Evolutionary conservation across 2,888 invertebrate species (phyloP).

Genomic region (Agrotis puta): DNA sequence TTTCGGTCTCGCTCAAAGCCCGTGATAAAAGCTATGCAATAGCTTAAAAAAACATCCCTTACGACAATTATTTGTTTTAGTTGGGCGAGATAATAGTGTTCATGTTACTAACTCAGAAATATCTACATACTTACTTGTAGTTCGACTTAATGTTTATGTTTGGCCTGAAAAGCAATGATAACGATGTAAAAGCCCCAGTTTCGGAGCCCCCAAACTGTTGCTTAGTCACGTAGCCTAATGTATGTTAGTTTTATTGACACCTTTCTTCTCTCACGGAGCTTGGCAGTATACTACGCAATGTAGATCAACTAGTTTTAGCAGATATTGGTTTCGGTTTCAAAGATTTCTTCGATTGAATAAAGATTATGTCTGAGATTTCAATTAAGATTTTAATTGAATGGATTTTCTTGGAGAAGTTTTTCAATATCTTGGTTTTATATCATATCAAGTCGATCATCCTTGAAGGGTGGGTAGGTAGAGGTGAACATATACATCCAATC

Average conservation of each 20-base stretch:
- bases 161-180: constrained; percentile 51
- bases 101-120: neutral
- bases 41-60: too few species aligned
- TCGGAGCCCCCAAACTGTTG: constrained; percentile 32
- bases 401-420: neutral
- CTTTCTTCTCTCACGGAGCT: constrained; percentile 36
- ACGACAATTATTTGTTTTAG: neutral
- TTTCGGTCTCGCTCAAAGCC: too few species aligned
- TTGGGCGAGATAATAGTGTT: neutral
- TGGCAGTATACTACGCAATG: constrained; percentile 1
- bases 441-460: too few species aligned
- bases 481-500: too few species aligned
- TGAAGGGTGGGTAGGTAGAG: neutral
- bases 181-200: constrained; percentile 33
- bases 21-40: too few species aligned
- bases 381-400: neutral
- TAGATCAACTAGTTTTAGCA: constrained; percentile 18
- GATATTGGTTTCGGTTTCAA: constrained; percentile 5
- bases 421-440: neutral
- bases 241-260: constrained; percentile 46
- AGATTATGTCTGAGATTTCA: constrained; percentile 1
- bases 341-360: constrained; percentile 9
- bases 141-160: constrained; percentile 9
- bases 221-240: constrained; percentile 45
- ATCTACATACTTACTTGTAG: constrained; percentile 24